Percentiles rank a stretch among this genome's conserved stretches.
phyloP scores from a whole-genome alignment of 2,113 vertebrate species.

The Cebidichthys violaceus region DNA sequence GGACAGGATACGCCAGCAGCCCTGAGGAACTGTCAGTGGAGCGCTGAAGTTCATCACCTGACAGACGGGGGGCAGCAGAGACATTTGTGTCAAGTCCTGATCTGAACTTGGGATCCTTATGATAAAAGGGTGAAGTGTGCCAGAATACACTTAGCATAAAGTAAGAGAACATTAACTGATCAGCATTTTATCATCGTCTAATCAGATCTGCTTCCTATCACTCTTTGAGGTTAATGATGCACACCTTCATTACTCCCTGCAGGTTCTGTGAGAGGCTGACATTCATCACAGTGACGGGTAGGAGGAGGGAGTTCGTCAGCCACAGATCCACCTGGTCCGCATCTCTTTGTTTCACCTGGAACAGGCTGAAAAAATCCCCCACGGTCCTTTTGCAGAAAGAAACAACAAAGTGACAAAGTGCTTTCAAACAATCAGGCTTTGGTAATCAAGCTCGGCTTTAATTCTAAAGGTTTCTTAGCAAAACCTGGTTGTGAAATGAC shows the following conservation, averaged over 20 bases:
- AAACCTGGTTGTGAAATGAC: neutral
- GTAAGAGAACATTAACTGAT: neutral
- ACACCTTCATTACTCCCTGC: conserved; percentile 87
- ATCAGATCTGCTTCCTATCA: neutral
- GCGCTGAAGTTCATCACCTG: conserved; percentile 91
- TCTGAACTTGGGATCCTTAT: neutral
- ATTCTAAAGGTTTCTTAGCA: neutral
- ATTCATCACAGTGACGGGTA: conserved; percentile 84
- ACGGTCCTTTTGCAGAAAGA: conserved; percentile 80
- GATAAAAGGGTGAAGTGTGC: neutral
- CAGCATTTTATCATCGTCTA: neutral
- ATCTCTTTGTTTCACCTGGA: conserved; percentile 86
- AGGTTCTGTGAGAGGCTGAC: conserved; percentile 86
- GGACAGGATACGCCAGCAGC: conserved; percentile 93
- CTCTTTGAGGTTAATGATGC: neutral
- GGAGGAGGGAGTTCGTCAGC: conserved; percentile 88
- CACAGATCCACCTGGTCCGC: conserved; percentile 90
- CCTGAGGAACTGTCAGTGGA: conserved; percentile 87
- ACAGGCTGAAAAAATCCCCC: conserved; percentile 82
- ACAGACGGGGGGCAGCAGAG: conserved; percentile 58
- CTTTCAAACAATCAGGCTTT: neutral
- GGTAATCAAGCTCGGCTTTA: neutral
- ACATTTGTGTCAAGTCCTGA: neutral
- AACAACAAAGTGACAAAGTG: neutral
- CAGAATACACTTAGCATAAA: neutral